Evolutionary conservation across 2,797 vertebrate genomes (phyloP), one percentile per base, ranked within the genome.

Genomic region (Ambastaia sidthimunki): DNA sequence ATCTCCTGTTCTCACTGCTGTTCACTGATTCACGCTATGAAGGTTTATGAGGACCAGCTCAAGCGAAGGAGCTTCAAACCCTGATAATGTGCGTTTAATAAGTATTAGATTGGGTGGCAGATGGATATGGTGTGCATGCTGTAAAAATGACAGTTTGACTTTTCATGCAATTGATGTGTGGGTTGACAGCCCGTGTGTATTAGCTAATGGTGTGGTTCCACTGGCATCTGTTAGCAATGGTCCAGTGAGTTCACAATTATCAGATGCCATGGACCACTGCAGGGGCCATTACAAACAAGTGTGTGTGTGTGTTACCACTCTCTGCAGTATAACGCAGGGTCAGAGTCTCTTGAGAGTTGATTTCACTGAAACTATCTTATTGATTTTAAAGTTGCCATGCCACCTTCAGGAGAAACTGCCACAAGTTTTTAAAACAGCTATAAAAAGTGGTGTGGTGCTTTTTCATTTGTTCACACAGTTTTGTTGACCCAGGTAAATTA

Each of bases 211-310:
- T 90, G 87, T 87, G 88, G 90, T 93, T 92, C 90, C 90, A 90
- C 91, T 88, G 85, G 89, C 93, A 93, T 93, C 92, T 93, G 91
- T 92, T 93, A 90, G 93, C 88, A 89, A 93, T 93, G 91, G 91
- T 92, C 92, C 92, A 93, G 91, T 93, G 92, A 89, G 84, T 91
- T 92, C 89, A 92, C 91, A 94, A 93, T 94, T 93, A 94, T 90
- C 82, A 85, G 82, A 87, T 87, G 90, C 89, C 87, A 93, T 87
- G 91, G 89, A 91, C 91, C 91, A 87, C 81, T 89, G 88, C 60
- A 87, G 78, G 86, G 74, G 87, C 80, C 80, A 77, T 85, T 85
- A 87, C 88, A 88, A 85, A 80, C 74, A 81, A 78, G 71, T 60
- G 21, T 37, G 71, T 54, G 21, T 71, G 25, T 65, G 19, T 72